A percentile compares a stretch with the other conserved stretches of the same genome.
These are phyloP conservation scores for Gallinago jamesoni DNA, from an alignment of 2,113 vertebrate genomes.

Conservation along the genomic window DNA sequence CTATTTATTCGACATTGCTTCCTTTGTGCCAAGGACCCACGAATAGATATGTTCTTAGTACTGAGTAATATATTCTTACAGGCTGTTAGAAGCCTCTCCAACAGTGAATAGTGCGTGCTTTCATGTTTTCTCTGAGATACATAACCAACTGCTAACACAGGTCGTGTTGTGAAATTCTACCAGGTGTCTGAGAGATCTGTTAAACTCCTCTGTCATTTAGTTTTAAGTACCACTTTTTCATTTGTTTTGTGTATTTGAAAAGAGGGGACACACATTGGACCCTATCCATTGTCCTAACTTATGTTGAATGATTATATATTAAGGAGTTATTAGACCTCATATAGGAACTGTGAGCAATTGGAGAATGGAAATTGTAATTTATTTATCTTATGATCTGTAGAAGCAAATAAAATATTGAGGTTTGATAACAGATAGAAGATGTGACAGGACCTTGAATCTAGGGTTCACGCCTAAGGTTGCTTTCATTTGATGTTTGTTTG, in stretches of 20 bases:
- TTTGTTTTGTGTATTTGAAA: not conserved
- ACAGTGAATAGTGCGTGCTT: not conserved
- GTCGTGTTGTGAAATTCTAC: not conserved
- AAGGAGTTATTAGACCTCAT: not conserved
- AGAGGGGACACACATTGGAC: not conserved
- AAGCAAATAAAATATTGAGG: not conserved
- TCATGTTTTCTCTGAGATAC: not conserved
- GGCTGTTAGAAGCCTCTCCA: not conserved
- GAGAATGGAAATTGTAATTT: not conserved
- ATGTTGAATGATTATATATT: not conserved
- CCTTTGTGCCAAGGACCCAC: not conserved
- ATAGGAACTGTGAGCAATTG: not conserved
- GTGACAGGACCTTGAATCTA: not conserved
- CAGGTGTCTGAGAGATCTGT: not conserved
- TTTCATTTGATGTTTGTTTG: not conserved
- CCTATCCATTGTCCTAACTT: not conserved
- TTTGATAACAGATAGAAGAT: not conserved
- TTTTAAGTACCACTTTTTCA: not conserved
- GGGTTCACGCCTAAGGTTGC: not conserved
- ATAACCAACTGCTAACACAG: not conserved
- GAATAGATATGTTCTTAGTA: not conserved
- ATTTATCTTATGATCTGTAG: not conserved
- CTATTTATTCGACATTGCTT: not conserved
- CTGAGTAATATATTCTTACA: not conserved
- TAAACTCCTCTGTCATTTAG: not conserved